Evolutionary conservation across 2,888 invertebrate species (phyloP).

Genomic region (Atethmia centrago): DNA sequence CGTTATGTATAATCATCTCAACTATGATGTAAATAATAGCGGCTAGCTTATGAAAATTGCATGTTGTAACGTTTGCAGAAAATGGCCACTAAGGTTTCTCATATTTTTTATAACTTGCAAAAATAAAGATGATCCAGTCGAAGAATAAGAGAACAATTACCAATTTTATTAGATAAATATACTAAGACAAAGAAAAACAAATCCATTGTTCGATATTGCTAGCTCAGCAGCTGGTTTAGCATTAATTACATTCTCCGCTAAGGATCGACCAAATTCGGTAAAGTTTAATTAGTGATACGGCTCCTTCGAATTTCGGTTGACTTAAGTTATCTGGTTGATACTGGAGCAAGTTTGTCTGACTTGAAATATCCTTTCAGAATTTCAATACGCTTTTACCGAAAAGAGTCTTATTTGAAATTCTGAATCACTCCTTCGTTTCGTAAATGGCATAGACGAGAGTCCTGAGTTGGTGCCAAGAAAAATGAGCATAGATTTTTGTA

Average conservation of each 20-base stretch:
- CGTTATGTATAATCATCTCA: neutral
- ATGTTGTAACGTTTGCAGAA: constrained; percentile 10
- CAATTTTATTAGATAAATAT: neutral
- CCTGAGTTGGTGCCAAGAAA: constrained; percentile 22
- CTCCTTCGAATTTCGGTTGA: constrained; percentile 23
- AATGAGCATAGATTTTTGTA: constrained; percentile 24
- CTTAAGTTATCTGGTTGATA: constrained; percentile 18
- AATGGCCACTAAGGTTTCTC: neutral
- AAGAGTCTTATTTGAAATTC: constrained; percentile 23
- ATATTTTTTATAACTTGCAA: neutral
- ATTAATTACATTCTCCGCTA: constrained; percentile 52
- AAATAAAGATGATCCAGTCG: neutral
- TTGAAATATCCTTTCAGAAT: constrained; percentile 21
- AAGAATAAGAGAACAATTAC: neutral
- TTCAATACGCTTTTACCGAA: constrained; percentile 24
- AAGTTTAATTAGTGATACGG: constrained; percentile 51
- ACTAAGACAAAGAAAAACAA: neutral
- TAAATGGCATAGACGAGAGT: constrained; percentile 13
- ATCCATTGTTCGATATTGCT: neutral
- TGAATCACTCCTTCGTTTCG: constrained; percentile 5
- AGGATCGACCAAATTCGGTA: constrained; percentile 15
- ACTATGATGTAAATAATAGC: neutral
- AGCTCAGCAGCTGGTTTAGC: constrained; percentile 10
- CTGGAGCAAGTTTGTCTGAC: constrained; percentile 26
- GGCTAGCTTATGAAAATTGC: constrained; percentile 6